These are phyloP conservation scores for Trichonephila clavipes DNA, from an alignment of 1,140 invertebrate species.

Conservation along the genomic window DNA sequence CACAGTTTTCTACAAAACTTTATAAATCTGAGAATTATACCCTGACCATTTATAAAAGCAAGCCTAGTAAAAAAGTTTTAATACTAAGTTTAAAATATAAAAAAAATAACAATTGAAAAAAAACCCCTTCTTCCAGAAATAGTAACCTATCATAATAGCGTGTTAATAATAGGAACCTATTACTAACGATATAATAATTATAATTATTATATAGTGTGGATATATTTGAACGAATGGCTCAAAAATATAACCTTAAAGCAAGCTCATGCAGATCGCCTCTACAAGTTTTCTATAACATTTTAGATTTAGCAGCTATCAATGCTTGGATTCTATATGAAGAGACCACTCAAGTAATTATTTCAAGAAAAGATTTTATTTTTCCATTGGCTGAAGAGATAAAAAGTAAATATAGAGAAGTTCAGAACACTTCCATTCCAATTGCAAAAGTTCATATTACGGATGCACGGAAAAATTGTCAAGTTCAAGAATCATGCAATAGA, in stretches of 20 bases:
- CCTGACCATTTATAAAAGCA: constrained; percentile 30
- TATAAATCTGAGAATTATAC: background rate
- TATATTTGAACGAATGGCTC: constrained; percentile 60
- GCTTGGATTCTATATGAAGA: background rate
- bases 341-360: too few species aligned
- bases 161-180: too few species aligned
- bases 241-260: constrained; percentile 28
- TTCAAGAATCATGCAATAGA: too few species aligned
- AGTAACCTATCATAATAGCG: constrained; percentile 24
- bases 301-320: constrained; percentile 12
- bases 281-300: constrained; percentile 45
- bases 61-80: background rate
- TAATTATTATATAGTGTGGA: constrained; percentile 6
- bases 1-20: background rate
- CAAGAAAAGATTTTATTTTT: too few species aligned
- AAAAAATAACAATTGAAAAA: background rate
- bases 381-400: too few species aligned
- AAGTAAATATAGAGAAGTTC: background rate
- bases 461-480: background rate
- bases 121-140: background rate
- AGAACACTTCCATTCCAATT: background rate
- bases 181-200: too few species aligned
- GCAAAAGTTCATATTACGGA: background rate
- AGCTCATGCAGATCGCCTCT: constrained; percentile 64
- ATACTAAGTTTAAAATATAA: background rate